Base-by-base conservation (phyloP, 2,113 vertebrate species). In the Setophaga coronata region DNA sequence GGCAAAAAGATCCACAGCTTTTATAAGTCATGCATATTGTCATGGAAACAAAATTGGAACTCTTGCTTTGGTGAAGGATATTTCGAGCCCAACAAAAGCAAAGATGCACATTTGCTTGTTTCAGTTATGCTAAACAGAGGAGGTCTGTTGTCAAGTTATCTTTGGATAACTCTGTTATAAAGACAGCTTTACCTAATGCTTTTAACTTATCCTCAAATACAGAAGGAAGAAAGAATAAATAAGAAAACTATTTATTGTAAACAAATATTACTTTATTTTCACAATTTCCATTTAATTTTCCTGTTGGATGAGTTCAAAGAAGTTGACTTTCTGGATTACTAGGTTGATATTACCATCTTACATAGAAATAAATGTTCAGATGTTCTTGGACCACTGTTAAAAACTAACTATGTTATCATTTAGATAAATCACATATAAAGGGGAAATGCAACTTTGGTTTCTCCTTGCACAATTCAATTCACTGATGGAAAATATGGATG, bases 21-120 rank as follows among this genome's bases (percentile, higher is more conserved):
- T 96, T 61, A 51, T 48, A 92, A 96, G 89, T 79, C 89, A 93
- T 25, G 7, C 53, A 67, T 74, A 95, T 93, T 93, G 95, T 95
- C 95, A 95, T 96, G 93, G 95, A 89, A 96, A 96, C 93, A 91
- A 91, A 95, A 84, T 60, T 87, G 65, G 56, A 89, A 95, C 47
- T 26, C n/a, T 78, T 78, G 83, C 89, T 92, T 83, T 82, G 72
- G 69, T 60, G 73, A 91, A 90, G 60, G 34, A 70, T 84, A 91
- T 95, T 97, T 95, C 0, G 1, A 80, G 72, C 83, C 80, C 73
- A 95, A 56, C 43, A 71, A 89, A 91, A 89, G 81, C 87, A 67
- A 87, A 95, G 45, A 89, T 56, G 65, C 54, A 71, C 20, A 61
- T 82, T 90, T 91, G 65, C 65, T 94, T 79, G 48, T 94, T 89